Evolutionary conservation across 1,140 invertebrate genomes (phyloP).

Genomic region (Drosophila pandora): DNA sequence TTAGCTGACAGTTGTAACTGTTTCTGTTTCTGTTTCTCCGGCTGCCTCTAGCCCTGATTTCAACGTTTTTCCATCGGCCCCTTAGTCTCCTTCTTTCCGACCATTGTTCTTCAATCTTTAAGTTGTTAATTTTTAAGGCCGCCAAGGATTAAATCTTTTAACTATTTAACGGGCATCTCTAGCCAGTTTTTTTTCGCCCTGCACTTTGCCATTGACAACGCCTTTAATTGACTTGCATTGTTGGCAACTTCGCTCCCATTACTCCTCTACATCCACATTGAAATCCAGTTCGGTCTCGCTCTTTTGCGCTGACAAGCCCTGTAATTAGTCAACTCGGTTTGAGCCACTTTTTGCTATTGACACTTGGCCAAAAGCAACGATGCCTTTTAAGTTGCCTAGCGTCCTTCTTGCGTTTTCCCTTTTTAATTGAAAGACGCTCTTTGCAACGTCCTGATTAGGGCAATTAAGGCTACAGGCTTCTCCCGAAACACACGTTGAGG

Average conservation of each 20-base stretch:
- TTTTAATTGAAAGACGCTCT: constrained; percentile 49
- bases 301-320: constrained; percentile 35
- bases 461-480: neutral
- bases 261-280: too few species aligned
- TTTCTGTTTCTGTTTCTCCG: constrained; percentile 31
- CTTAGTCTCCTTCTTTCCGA: neutral
- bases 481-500: neutral
- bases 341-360: constrained; percentile 65
- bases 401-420: neutral
- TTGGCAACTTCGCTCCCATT: constrained; percentile 2
- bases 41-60: constrained; percentile 38
- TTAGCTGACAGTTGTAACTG: constrained; percentile 79
- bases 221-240: constrained; percentile 73
- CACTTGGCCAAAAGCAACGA: constrained; percentile 53
- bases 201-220: constrained; percentile 57
- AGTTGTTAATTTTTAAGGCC: constrained; percentile 59
- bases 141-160: constrained; percentile 41
- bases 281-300: constrained; percentile 12
- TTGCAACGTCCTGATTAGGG: constrained; percentile 36
- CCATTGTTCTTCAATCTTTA: constrained; percentile 21
- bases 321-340: constrained; percentile 65
- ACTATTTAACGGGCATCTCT: constrained; percentile 50
- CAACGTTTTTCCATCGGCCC: constrained; percentile 9
- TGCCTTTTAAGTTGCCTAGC: constrained; percentile 33
- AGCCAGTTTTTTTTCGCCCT: neutral